A percentile compares a stretch with the other conserved stretches of the same genome.
Conservation (phyloP, 1,140 invertebrate genomes). For the Leptinotarsa defecta region DNA sequence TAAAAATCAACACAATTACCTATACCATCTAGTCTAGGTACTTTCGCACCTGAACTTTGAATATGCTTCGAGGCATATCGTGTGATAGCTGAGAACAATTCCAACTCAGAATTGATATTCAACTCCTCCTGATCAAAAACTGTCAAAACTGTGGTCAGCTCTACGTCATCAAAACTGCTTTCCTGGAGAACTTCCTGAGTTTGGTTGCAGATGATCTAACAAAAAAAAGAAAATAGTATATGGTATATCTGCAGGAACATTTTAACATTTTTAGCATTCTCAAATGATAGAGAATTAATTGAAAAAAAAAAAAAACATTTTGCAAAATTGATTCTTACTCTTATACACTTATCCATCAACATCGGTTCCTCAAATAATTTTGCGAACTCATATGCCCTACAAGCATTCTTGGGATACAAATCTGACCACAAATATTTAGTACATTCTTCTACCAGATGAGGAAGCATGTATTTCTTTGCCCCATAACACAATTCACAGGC, state of each 20-base stretch:
- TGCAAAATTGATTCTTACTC: slow-evolving; percentile 57
- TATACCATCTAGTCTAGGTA: slow-evolving; percentile 54
- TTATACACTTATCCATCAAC: slow-evolving; percentile 78
- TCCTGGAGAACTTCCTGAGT: slow-evolving; percentile 76
- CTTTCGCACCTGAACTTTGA: slow-evolving; percentile 53
- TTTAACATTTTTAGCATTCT: slow-evolving; percentile 1
- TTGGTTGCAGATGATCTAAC: slow-evolving; percentile 73
- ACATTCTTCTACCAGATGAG: slow-evolving; percentile 78
- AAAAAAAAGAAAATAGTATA: slow-evolving; percentile 28
- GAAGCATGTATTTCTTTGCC: slow-evolving; percentile 87
- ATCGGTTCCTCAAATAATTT: slow-evolving; percentile 80
- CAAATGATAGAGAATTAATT: not conserved
- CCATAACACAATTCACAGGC: slow-evolving; percentile 85
- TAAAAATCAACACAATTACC: slow-evolving; percentile 52
- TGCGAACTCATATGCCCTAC: slow-evolving; percentile 83
- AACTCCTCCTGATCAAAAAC: slow-evolving; percentile 75
- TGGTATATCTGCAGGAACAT: not conserved
- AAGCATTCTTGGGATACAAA: slow-evolving; percentile 77
- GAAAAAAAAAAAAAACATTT: not conserved
- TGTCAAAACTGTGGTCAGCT: slow-evolving; percentile 71
- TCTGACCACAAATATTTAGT: slow-evolving; percentile 80
- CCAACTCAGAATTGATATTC: slow-evolving; percentile 73
- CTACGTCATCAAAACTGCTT: slow-evolving; percentile 75
- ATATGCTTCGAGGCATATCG: slow-evolving; percentile 65
- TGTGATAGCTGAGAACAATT: slow-evolving; percentile 73